Conservation (phyloP, 2,888 invertebrate species). For the Agelastica alni region DNA sequence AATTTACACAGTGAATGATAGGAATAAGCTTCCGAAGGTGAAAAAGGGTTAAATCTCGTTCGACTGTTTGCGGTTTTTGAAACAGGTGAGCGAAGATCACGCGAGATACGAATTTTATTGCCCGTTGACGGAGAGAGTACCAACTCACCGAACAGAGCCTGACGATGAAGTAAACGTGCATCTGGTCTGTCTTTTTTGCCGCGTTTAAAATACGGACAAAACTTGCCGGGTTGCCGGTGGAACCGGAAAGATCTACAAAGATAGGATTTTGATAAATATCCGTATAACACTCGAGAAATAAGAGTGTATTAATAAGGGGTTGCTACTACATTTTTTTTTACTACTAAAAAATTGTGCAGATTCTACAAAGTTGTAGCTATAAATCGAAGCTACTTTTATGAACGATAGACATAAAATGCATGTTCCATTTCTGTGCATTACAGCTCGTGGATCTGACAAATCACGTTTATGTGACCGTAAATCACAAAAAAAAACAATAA, state of each 20-base stretch:
- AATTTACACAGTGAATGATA: conserved; percentile 5
- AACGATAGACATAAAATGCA: no score
- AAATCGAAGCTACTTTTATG: no score
- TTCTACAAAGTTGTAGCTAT: no score
- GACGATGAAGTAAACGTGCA: conserved; percentile 29
- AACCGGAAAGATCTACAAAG: conserved; percentile 14
- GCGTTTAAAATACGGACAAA: conserved; percentile 21
- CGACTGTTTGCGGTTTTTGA: conserved; percentile 9
- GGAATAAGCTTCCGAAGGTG: background rate
- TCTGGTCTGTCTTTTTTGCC: conserved; percentile 21
- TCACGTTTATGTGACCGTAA: no score
- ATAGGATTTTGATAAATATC: background rate
- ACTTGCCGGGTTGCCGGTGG: conserved; percentile 27
- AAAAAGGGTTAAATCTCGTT: conserved; percentile 18
- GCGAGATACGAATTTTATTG: background rate
- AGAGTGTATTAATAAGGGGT: no score
- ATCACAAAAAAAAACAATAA: no score
- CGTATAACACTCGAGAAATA: no score
- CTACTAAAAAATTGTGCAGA: no score
- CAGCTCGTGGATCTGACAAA: no score
- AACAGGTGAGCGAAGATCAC: conserved; percentile 26
- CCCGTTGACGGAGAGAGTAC: background rate
- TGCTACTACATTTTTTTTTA: no score
- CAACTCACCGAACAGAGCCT: conserved; percentile 8
- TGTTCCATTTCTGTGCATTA: no score